Base-by-base conservation (phyloP, 1,140 invertebrate genomes). In the Drosophila yakuba region DNA sequence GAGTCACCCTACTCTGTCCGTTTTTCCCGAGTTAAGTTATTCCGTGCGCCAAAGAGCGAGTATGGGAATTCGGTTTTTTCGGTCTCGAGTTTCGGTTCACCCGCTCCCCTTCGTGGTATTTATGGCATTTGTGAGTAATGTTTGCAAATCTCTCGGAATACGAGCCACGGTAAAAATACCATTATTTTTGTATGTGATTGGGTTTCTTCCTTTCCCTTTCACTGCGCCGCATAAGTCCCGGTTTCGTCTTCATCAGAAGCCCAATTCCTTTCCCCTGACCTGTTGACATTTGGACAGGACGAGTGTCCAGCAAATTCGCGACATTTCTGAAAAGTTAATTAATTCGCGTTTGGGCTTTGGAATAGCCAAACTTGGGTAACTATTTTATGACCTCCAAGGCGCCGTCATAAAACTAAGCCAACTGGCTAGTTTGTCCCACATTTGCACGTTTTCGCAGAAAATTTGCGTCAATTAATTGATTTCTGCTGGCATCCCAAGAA, bases 401-500 rank as follows among this genome's bases (percentile, higher is more conserved):
- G 56, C 44, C 69, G 54, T 38, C 54, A 45, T 54, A 56, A 74
- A 74, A 79, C 59, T 45, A 47, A 17, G 35, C 44, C 47, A 47
- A 59, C 10, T 61, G 15, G 39, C 25, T 23, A 23, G 45, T 44
- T 36, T 39, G 51, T 41, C 17, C 17, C 69, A 88, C 84, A 88
- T 69, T 83, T 83, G 83, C 64, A 38, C 41, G 56, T 20, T 66
- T 88, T 88, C 83, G 83, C 83, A 88, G 83, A 88, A 84, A 88
- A 86, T 88, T 85, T 85, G 71, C 75, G 66, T 62, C 78, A 88
- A 89, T 88, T 88, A 88, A 83, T 89, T 83, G 84, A 89, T 88
- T 83, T 79, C 62, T 69, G 51, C 15, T 32, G 20, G 44, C 57
- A 64, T 74, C 58, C 52, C 3, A 55, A 61, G 64, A 72, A 66